Percentiles rank a stretch among this genome's conserved stretches.
These are phyloP conservation scores for Lycodopsis pacificus DNA, from an alignment of 2,797 vertebrate species.

Conservation along the genomic window DNA sequence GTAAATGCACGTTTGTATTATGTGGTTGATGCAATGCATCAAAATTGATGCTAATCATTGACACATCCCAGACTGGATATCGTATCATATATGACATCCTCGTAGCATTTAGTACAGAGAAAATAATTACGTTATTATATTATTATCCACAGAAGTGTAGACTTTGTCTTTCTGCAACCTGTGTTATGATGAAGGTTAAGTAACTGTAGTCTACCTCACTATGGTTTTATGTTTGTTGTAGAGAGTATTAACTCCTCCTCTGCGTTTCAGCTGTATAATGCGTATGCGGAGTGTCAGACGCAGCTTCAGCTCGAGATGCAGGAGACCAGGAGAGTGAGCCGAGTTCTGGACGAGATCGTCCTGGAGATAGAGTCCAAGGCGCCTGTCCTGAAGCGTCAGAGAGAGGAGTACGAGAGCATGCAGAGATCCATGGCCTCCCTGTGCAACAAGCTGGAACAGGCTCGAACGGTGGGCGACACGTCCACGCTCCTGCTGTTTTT, in stretches of 20 bases:
- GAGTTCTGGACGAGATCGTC: slow-evolving; percentile 94
- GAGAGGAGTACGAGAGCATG: slow-evolving; percentile 94
- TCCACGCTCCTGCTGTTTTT: slow-evolving; percentile 22
- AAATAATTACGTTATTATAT: too few species aligned
- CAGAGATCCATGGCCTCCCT: slow-evolving; percentile 92
- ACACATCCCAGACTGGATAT: too few species aligned
- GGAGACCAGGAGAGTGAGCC: slow-evolving; percentile 92
- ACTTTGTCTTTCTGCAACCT: neutral
- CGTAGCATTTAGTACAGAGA: too few species aligned
- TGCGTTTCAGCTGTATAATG: slow-evolving; percentile 91
- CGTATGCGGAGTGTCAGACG: slow-evolving; percentile 93
- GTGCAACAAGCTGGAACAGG: slow-evolving; percentile 93
- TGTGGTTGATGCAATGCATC: too few species aligned
- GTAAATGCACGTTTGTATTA: too few species aligned
- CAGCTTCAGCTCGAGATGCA: slow-evolving; percentile 92
- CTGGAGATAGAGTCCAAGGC: slow-evolving; percentile 96
- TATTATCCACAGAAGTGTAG: neutral
- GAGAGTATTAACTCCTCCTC: neutral
- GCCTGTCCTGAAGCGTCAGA: slow-evolving; percentile 91
- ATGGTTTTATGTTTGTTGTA: neutral
- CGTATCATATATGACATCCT: neutral
- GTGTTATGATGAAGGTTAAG: neutral
- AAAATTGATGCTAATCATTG: too few species aligned
- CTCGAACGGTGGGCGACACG: slow-evolving; percentile 87
- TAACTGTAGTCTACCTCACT: neutral